phyloP scores from a whole-genome alignment of 2,888 invertebrate genomes.

The Alviniconcha strummeri region DNA sequence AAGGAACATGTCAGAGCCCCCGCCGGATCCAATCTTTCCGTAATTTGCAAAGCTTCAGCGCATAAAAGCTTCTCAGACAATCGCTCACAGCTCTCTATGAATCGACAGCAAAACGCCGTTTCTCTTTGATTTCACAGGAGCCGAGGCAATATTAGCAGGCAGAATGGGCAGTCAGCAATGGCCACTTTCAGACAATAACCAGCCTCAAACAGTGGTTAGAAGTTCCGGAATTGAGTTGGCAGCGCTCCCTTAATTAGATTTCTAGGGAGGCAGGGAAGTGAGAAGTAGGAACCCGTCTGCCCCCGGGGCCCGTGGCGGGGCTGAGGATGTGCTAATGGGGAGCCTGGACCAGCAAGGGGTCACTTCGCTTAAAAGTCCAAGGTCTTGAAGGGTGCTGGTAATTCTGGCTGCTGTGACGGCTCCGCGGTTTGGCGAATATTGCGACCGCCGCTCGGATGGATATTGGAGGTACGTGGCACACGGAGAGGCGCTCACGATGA shows the following conservation, averaged over 20 bases:
- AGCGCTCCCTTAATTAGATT: slow-evolving; percentile 20
- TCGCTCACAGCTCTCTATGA: slow-evolving; percentile 17
- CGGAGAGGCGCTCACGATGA: no score
- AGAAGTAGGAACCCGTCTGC: neutral
- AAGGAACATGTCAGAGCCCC: neutral
- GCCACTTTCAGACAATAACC: slow-evolving; percentile 22
- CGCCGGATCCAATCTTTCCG: slow-evolving; percentile 2
- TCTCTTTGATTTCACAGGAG: slow-evolving; percentile 27
- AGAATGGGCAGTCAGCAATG: slow-evolving; percentile 17
- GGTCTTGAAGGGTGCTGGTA: neutral
- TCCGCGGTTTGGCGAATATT: no score
- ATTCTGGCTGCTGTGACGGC: slow-evolving; percentile 6
- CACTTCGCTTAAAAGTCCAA: neutral
- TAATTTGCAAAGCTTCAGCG: slow-evolving; percentile 16
- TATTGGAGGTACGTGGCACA: no score
- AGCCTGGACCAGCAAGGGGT: neutral
- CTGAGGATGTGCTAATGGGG: neutral
- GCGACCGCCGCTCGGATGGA: no score
- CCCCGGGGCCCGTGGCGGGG: neutral
- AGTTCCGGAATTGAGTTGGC: slow-evolving; percentile 24
- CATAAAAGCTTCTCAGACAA: slow-evolving; percentile 15
- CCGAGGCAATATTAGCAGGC: slow-evolving; percentile 21
- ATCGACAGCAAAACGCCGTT: neutral
- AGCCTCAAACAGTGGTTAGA: slow-evolving; percentile 11
- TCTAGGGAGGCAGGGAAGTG: slow-evolving; percentile 1